Conservation (phyloP, 2,113 vertebrate species). For the Rhabdomys dilectus region DNA sequence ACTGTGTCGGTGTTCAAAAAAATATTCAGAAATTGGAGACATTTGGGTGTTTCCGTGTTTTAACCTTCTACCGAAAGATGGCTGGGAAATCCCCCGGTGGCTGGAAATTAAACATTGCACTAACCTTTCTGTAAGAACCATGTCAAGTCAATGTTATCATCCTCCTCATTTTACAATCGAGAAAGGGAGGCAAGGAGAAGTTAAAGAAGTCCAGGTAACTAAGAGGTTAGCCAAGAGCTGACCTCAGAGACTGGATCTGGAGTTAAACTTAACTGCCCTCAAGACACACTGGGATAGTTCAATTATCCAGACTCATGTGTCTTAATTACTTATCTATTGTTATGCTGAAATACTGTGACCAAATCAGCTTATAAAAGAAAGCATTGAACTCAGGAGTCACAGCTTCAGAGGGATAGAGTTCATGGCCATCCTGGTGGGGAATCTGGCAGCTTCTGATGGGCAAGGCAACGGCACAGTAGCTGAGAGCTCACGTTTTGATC, state of each 20-base stretch:
- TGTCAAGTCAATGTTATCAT: background rate
- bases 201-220: background rate
- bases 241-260: background rate
- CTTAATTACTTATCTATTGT: background rate
- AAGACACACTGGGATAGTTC: background rate
- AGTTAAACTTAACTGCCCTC: background rate
- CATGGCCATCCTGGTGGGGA: background rate
- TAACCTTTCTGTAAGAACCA: background rate
- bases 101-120: background rate
- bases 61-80: background rate
- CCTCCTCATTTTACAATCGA: background rate
- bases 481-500: background rate
- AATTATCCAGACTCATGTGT: background rate
- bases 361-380: background rate
- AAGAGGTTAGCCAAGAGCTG: background rate
- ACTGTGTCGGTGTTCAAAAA: background rate
- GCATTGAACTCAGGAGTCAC: background rate
- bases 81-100: background rate
- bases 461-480: rapidly evolving
- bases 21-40: background rate
- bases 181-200: background rate
- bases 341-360: background rate
- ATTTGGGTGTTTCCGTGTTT: background rate
- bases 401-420: background rate
- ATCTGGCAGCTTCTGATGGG: background rate